These are phyloP conservation scores for Anguilla marmorata DNA, from an alignment of 2,797 vertebrate species.

Conservation along the genomic window DNA sequence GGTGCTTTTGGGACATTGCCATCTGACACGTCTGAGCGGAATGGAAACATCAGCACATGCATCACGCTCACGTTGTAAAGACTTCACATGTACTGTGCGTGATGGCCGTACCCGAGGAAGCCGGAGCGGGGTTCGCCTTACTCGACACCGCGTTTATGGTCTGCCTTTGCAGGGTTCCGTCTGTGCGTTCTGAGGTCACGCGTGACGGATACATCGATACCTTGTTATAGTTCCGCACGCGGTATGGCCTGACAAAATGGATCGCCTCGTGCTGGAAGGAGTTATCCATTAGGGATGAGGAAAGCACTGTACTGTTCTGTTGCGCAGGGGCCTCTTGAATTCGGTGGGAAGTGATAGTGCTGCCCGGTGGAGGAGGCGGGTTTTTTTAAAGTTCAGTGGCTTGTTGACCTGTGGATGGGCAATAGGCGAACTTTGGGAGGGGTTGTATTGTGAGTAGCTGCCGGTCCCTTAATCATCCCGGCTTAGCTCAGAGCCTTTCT, in stretches of 20 bases:
- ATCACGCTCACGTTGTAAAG: constrained; percentile 20
- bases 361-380: not conserved
- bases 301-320: not conserved
- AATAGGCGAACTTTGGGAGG: not conserved
- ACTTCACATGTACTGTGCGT: not conserved
- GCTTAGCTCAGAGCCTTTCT: not conserved
- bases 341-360: not conserved
- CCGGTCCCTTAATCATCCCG: too few relatives aligned
- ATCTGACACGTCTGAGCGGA: constrained; percentile 11
- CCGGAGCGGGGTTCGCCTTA: not conserved
- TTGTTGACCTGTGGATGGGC: not conserved
- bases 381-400: not conserved
- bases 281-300: not conserved
- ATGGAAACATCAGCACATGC: constrained; percentile 6
- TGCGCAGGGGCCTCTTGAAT: not conserved
- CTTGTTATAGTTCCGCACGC: not conserved
- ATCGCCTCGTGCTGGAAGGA: not conserved
- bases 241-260: not conserved
- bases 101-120: not conserved
- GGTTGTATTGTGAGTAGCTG: not conserved
- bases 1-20: not conserved
- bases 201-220: not conserved
- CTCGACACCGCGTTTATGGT: not conserved
- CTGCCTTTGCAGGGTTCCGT: not conserved
- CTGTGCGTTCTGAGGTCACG: not conserved